Evolutionary conservation across 2,888 invertebrate species (phyloP).

Genomic region (Nyleta sp.): DNA sequence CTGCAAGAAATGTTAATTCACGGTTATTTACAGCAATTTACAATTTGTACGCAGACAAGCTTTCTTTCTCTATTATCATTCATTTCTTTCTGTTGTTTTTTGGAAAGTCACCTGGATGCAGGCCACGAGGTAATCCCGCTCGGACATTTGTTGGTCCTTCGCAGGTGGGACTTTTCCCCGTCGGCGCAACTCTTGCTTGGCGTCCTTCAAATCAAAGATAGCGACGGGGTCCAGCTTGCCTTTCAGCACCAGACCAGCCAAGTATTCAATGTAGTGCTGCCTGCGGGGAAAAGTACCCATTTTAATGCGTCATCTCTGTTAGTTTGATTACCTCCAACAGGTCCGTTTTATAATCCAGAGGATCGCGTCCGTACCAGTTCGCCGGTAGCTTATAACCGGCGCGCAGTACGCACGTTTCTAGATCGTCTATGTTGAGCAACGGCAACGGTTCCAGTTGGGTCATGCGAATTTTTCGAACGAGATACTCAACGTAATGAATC

Average conservation of each 20-base stretch:
- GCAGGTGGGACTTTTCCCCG: slow-evolving; percentile 93
- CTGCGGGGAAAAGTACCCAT: slow-evolving; percentile 85
- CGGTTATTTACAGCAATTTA: too few relatives aligned
- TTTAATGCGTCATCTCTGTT: slow-evolving; percentile 71
- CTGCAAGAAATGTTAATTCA: too few relatives aligned
- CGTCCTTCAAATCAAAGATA: slow-evolving; percentile 93
- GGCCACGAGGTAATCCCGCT: slow-evolving; percentile 92
- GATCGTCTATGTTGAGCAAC: slow-evolving; percentile 90
- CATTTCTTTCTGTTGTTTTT: too few relatives aligned
- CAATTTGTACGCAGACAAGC: too few relatives aligned
- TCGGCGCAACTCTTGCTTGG: slow-evolving; percentile 93
- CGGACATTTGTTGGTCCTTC: slow-evolving; percentile 91
- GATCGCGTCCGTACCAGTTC: slow-evolving; percentile 88
- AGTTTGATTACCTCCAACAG: slow-evolving; percentile 83
- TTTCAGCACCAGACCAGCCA: slow-evolving; percentile 93
- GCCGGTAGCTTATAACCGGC: slow-evolving; percentile 89
- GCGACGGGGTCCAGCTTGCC: slow-evolving; percentile 94
- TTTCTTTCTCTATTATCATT: too few relatives aligned
- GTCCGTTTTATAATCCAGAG: slow-evolving; percentile 82
- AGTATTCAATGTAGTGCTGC: slow-evolving; percentile 97
- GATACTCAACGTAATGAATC: slow-evolving; percentile 95
- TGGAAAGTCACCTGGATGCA: slow-evolving; percentile 90
- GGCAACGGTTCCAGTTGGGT: slow-evolving; percentile 90
- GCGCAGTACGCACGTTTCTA: slow-evolving; percentile 91
- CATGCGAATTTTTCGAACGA: slow-evolving; percentile 89